Conservation (phyloP, 2,113 vertebrate species). For the Elephantulus edwardii region DNA sequence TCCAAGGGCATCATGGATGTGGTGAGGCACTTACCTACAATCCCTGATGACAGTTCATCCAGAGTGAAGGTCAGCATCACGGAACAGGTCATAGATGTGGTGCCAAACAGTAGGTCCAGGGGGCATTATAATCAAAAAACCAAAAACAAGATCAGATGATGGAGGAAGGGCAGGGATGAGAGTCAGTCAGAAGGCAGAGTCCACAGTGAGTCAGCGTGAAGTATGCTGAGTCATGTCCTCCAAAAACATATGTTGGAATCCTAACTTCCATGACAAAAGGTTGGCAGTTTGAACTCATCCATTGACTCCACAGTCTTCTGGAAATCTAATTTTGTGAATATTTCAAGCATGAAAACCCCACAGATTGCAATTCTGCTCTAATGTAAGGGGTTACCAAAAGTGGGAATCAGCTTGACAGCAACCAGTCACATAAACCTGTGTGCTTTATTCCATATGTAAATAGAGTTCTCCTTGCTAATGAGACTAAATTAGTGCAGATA, state of each 20-base stretch:
- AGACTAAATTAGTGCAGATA: too few relatives aligned
- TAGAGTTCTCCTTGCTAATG: background rate
- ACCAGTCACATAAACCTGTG: background rate
- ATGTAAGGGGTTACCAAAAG: background rate
- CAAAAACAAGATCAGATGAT: background rate
- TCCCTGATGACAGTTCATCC: slow-evolving; percentile 32
- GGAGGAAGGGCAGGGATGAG: background rate
- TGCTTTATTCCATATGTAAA: background rate
- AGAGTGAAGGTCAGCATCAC: background rate
- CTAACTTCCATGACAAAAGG: background rate
- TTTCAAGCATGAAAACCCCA: background rate
- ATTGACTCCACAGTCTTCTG: background rate
- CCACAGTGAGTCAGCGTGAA: accelerated
- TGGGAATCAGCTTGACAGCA: background rate
- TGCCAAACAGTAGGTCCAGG: accelerated
- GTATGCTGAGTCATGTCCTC: background rate
- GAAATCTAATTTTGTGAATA: background rate
- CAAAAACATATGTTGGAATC: background rate
- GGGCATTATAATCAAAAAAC: background rate
- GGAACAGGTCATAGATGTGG: background rate
- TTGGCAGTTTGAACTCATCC: background rate
- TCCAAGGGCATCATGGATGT: accelerated
- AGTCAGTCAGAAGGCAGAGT: background rate
- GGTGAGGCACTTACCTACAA: slow-evolving; percentile 31
- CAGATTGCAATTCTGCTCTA: too few relatives aligned